Conservation (phyloP, 2,113 vertebrate species). For the Hyperoodon ampullatus region DNA sequence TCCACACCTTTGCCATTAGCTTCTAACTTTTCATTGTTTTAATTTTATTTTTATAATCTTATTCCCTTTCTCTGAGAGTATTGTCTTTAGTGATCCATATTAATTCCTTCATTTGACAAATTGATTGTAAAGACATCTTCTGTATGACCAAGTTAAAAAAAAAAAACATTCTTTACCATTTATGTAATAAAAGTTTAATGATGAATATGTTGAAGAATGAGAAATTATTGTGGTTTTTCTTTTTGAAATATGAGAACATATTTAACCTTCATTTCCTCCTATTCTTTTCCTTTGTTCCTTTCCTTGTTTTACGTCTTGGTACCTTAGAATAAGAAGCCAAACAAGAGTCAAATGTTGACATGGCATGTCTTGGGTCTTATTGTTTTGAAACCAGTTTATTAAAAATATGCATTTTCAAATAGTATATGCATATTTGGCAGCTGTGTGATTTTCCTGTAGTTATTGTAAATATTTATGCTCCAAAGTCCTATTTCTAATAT, state of each 20-base stretch:
- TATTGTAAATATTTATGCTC: not conserved
- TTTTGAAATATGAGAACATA: not conserved
- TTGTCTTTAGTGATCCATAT: not conserved
- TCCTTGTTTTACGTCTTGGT: not conserved
- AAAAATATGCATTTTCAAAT: constrained; percentile 2
- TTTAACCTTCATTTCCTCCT: not conserved
- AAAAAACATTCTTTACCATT: not conserved
- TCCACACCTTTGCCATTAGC: not conserved
- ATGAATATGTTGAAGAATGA: not conserved
- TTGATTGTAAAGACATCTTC: not conserved
- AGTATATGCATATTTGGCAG: not conserved
- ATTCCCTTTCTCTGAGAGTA: not conserved
- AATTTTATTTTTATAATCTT: not conserved
- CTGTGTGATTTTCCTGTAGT: not conserved
- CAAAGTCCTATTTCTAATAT: not conserved
- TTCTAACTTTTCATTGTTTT: not conserved
- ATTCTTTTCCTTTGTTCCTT: not conserved
- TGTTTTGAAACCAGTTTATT: not conserved
- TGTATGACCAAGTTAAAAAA: not conserved
- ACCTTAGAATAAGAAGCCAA: not conserved
- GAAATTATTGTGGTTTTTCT: not conserved
- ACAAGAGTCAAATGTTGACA: not conserved
- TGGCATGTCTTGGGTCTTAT: not conserved
- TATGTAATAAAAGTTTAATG: not conserved
- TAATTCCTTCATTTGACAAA: not conserved